Base-by-base conservation (phyloP, 1,140 invertebrate genomes). In the Diabrotica undecimpunctata region DNA sequence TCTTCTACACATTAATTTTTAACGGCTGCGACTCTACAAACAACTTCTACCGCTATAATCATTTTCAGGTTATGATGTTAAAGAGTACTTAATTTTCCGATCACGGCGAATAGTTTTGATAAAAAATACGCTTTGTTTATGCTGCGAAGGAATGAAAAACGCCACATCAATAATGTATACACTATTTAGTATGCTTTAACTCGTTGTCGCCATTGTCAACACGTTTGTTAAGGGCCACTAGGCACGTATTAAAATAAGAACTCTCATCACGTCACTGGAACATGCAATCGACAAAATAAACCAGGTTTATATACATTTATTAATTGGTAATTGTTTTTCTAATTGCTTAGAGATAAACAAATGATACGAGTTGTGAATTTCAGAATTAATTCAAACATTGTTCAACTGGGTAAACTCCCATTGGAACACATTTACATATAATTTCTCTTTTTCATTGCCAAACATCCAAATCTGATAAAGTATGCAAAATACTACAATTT, bases 231-330 rank as follows among this genome's bases (percentile, higher is more conserved):
- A 55, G 35, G 13, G 25, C 13, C 54, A 25, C 54, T 46, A 46
- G 41, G 41, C 41, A 46, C 41, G 41, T 46, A 46, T 46, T n/a
- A 46, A 46, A 46, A 55, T 55, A 25, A 25, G 54, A 25, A 55
- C 54, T 14, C 54, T 14, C 25, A 55, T 55, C 54, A 55, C 54
- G 54, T 55, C 25, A 36, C 35, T 14, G 10, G 11, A 14, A 55
- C 54, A 55, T 55, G 54, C 54, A 55, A 55, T 55, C 54, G 25
- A 55, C 54, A 55, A 35, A 55, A 55, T 36, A 13, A 36, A 25
- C 54, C 54, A 25, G 13, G 54, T 55, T 55, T 55, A 14, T 36
- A 35, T 55, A 55, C 54, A 55, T 36, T 55, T 46, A 46, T 46
- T 36, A 25, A 55, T 55, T 55, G 54, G 25, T 55, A 25, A 14